These are phyloP conservation scores for Dermatemys mawii DNA, from an alignment of 2,113 vertebrate genomes.

Conservation along the genomic window DNA sequence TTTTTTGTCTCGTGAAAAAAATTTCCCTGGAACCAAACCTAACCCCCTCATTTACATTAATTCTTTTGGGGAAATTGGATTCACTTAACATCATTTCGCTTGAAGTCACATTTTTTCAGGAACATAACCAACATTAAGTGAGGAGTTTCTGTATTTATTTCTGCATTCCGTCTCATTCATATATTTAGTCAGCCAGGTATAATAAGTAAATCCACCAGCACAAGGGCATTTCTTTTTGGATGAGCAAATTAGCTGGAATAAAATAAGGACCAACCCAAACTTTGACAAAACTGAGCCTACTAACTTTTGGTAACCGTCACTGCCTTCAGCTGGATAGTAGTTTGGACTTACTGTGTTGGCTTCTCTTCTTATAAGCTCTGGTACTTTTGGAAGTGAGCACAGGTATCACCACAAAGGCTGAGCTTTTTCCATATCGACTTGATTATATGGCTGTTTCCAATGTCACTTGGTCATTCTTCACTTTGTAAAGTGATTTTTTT, in stretches of 20 bases:
- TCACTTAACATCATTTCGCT: no score
- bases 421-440: not conserved
- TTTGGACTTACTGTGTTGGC: not conserved
- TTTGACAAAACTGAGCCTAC: not conserved
- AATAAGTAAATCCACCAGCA: not conserved
- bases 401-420: rapidly evolving
- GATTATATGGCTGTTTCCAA: not conserved
- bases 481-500: not conserved
- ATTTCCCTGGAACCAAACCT: no score
- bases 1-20: no score
- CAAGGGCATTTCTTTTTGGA: not conserved
- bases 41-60: no score
- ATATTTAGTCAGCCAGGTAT: not conserved
- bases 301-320: not conserved
- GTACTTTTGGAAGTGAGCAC: not conserved
- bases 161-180: not conserved
- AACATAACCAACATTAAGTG: no score
- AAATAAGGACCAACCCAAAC: not conserved
- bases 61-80: no score
- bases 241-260: not conserved
- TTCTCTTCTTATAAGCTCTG: not conserved
- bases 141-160: no score
- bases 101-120: no score
- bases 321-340: not conserved
- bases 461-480: not conserved